These are phyloP conservation scores for Carposina sasakii DNA, from an alignment of 1,140 invertebrate species.

Conservation along the genomic window DNA sequence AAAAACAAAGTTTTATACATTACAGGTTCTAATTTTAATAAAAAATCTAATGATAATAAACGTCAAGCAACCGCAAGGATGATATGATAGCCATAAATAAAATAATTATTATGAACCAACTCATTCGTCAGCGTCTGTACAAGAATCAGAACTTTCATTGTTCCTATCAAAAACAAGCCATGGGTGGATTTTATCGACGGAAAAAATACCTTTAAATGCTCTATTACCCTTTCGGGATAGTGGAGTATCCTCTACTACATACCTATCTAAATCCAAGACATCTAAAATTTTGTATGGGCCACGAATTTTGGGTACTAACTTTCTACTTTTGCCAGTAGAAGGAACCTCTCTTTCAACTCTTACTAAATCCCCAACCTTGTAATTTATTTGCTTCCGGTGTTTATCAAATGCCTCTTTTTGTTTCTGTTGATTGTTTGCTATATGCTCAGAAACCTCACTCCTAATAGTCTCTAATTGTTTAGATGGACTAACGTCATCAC, in stretches of 20 bases:
- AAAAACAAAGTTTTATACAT: no score
- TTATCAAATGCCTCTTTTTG: constrained; percentile 2
- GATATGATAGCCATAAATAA: no score
- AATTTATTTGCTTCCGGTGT: not conserved
- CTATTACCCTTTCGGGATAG: constrained; percentile 1
- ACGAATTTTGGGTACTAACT: constrained; percentile 19
- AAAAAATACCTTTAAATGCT: not conserved
- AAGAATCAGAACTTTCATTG: not conserved
- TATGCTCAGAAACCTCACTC: not conserved
- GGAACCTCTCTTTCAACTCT: constrained; percentile 4
- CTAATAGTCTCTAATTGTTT: not conserved
- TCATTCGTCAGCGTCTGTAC: not conserved
- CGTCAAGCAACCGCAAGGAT: no score
- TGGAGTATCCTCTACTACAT: constrained; percentile 18
- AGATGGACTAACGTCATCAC: not conserved
- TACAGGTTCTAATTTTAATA: no score
- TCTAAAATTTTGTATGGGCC: constrained; percentile 18
- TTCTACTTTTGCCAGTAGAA: constrained; percentile 6
- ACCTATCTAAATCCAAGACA: constrained; percentile 18
- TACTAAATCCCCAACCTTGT: constrained; percentile 1
- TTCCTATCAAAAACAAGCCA: not conserved
- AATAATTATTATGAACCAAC: no score
- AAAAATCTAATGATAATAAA: no score
- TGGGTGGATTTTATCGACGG: constrained; percentile 3
- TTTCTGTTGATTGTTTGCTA: not conserved